Base-by-base conservation (phyloP, 2,797 vertebrate genomes). In the Artibeus lituratus region DNA sequence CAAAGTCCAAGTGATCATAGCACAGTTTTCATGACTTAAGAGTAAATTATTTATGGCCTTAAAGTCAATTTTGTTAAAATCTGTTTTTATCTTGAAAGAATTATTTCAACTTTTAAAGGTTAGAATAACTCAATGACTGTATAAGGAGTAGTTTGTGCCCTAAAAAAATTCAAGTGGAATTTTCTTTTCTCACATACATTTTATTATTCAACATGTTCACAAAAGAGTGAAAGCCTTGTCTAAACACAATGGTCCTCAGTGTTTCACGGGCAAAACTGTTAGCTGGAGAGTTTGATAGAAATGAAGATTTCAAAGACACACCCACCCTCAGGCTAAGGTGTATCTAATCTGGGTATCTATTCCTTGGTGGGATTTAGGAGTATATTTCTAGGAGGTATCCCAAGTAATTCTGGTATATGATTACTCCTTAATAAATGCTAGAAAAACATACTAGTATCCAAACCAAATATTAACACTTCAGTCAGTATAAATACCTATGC, bases 311-410 rank as follows among this genome's bases (percentile, higher is more conserved):
- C 55, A 14, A 49, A 47, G 44, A 12, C 5, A 35, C 8, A 11
- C 0, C 74, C 2, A 11, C 0, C 4, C 4, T 29, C 86, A 19
- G 3, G 18, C 22, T 7, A 19, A 26, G 49, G 11, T 3, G 35
- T 47, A 1, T n/a, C 44, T 32, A 29, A 44, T 47, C 51, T 29
- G 82, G 21, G 21, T 16, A 3, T 65, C 24, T 55, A 14, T 26
- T n/a, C 19, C 26, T 29, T 21, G 51, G 19, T 3, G n/a, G 32
- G 59, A 80, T 53, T 85, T 21, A 69, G 89, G 55, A 47, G 65
- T 24, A 35, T 44, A n/a, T 35, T 53, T 51, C 59, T 26, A 26
- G n/a, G 49, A 78, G 59, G 35, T 22, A 57, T 21, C 32, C 11
- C 35, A 35, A 11, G 2, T 77, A 39, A 53, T 29, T 67, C 24